phyloP scores from a whole-genome alignment of 1,140 invertebrate species.

The Druon quercuslanigerum region DNA sequence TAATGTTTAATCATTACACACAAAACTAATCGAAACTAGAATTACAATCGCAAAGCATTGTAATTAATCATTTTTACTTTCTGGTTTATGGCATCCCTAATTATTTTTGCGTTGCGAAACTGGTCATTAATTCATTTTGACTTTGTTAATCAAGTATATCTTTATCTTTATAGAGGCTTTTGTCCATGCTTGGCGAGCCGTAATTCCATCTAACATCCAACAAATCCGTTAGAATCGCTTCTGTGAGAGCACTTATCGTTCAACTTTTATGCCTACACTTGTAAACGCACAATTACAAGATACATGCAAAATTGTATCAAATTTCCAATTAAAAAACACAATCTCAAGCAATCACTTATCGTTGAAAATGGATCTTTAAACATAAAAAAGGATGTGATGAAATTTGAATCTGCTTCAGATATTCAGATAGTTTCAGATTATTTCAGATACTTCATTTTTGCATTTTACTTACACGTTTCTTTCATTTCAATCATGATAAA shows the following conservation, averaged over 20 bases:
- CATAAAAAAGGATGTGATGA: too few relatives aligned
- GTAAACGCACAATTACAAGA: constrained; percentile 11
- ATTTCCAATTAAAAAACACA: constrained; percentile 12
- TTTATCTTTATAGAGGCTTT: constrained; percentile 20
- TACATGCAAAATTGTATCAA: constrained; percentile 2
- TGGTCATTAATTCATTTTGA: neutral
- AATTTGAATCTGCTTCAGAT: too few relatives aligned
- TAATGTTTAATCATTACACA: neutral
- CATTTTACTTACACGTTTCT: too few relatives aligned
- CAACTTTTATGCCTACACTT: constrained; percentile 19
- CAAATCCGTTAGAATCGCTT: constrained; percentile 14
- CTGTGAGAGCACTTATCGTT: constrained; percentile 11
- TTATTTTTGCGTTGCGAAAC: neutral
- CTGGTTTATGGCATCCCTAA: neutral
- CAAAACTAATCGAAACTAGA: too few relatives aligned
- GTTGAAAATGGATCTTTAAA: too few relatives aligned
- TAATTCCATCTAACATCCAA: constrained; percentile 10
- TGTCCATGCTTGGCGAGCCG: constrained; percentile 24
- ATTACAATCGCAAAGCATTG: too few relatives aligned
- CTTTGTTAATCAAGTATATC: constrained; percentile 17
- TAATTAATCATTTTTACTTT: neutral
- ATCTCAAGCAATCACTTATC: too few relatives aligned
- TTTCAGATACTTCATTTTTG: too few relatives aligned
- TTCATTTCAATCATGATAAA: too few relatives aligned
- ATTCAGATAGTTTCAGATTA: too few relatives aligned